Evolutionary conservation across 1,140 invertebrate species (phyloP), one percentile per base, ranked within the genome.

Genomic region (Atopsyche davidsoni): DNA sequence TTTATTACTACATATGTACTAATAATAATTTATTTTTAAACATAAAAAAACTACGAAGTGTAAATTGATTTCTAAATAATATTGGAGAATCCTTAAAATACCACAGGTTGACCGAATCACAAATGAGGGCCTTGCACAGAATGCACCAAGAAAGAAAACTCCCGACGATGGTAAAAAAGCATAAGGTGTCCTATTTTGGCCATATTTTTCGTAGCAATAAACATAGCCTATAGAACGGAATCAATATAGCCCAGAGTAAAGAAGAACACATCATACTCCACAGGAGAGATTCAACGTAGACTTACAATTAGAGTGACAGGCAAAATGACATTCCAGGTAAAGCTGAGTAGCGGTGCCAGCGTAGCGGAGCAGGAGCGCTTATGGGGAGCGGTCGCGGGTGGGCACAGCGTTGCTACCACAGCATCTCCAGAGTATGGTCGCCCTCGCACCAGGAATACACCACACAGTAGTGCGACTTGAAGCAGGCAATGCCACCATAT

Each of bases 311-410:
- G 66, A 4, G 79, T 72, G 35, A 89, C 82, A 2, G 89, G 89
- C 48, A 92, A 63, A 40, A 91, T 72, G 3, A 93, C 85, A 64
- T 89, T 93, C 90, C 91, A 94, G 1, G 81, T 83, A 60, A 93
- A 88, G n/a, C 87, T 85, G 2, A 92, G 67, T 18, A 91, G 67
- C 21, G 56, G 47, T 6, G 32, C 56, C 1, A 58, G 32, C 14
- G 44, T 23, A 2, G 82, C 78, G 6, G 85, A 83, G 4, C 79
- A 79, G 72, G 82, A 77, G 0, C 75, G 75, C 7, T 77, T 75
- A 18, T 74, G 68, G 44, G 76, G 75, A 10, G 73, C 65, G 3
- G 39, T 19, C 11, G 73, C 65, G 3, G 40, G 23, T 3, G 65
- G 55, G 45, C 65, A 64, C 31, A 89, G 66, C 55, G 86, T 81